Evolutionary conservation across 2,888 invertebrate species (phyloP).

Genomic region (Physocephala rufipes): DNA sequence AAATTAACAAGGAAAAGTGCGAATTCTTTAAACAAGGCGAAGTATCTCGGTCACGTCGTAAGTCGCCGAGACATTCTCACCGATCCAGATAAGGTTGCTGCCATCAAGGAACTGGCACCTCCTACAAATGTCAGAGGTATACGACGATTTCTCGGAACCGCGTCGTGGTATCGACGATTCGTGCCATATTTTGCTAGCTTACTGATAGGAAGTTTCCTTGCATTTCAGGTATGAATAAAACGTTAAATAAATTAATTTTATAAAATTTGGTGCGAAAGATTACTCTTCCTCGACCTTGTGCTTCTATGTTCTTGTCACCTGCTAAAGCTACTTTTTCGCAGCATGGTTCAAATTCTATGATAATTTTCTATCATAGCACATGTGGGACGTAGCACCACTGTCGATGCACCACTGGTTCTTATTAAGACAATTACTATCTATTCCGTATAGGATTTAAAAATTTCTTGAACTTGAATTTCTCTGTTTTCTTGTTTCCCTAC

Average conservation of each 20-base stretch:
- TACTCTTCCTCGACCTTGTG: conserved; percentile 31
- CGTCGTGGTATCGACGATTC: too few relatives aligned
- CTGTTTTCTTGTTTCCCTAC: conserved; percentile 25
- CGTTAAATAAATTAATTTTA: conserved; percentile 29
- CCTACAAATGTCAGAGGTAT: too few relatives aligned
- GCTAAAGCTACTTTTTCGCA: too few relatives aligned
- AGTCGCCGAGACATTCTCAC: too few relatives aligned
- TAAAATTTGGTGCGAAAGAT: conserved; percentile 20
- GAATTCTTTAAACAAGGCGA: too few relatives aligned
- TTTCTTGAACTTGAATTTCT: background rate
- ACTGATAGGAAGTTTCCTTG: conserved; percentile 38
- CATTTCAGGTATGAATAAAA: conserved; percentile 33
- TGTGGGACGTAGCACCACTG: conserved; percentile 35
- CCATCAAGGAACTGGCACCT: too few relatives aligned
- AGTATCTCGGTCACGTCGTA: too few relatives aligned
- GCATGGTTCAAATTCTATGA: conserved; percentile 30
- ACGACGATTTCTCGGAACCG: too few relatives aligned
- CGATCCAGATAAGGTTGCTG: too few relatives aligned
- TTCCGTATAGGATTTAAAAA: background rate
- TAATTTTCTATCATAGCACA: conserved; percentile 33
- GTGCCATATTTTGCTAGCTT: too few relatives aligned
- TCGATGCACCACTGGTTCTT: conserved; percentile 40
- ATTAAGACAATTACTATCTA: too few relatives aligned
- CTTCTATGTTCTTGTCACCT: conserved; percentile 31
- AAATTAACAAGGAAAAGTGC: too few relatives aligned